These are phyloP conservation scores for Plutella xylostella DNA, from an alignment of 2,888 invertebrate species.

Conservation along the genomic window DNA sequence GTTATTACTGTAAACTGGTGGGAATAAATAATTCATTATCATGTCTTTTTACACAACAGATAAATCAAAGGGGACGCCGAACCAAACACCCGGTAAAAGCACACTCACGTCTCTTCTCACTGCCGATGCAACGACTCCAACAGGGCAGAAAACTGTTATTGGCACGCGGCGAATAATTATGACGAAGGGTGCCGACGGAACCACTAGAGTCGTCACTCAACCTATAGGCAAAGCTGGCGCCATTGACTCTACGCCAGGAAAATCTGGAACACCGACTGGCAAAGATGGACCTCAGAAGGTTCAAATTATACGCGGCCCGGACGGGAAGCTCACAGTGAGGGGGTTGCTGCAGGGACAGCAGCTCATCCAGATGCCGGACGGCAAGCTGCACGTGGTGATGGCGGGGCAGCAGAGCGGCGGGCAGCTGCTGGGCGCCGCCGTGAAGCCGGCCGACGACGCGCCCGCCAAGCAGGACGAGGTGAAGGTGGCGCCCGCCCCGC, in stretches of 20 bases:
- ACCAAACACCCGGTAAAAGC: conserved; percentile 70
- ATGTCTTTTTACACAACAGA: conserved; percentile 61
- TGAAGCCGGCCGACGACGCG: conserved; percentile 27
- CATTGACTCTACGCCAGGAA: conserved; percentile 56
- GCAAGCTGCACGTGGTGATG: conserved; percentile 87
- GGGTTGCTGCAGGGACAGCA: conserved; percentile 94
- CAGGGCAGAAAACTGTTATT: conserved; percentile 74
- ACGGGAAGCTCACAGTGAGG: conserved; percentile 92
- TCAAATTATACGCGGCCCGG: conserved; percentile 90
- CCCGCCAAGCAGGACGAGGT: conserved; percentile 26
- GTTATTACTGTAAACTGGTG: too few relatives aligned
- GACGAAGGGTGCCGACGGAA: conserved; percentile 80
- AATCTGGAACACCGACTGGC: conserved; percentile 37
- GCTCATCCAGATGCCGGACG: conserved; percentile 92
- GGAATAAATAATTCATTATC: too few relatives aligned
- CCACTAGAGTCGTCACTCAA: conserved; percentile 74
- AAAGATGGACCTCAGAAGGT: conserved; percentile 79
- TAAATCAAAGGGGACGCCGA: conserved; percentile 55
- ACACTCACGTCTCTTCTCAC: conserved; percentile 76
- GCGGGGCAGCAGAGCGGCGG: conserved; percentile 70
- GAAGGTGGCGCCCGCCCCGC: conserved; percentile 12
- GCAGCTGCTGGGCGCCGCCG: conserved; percentile 52
- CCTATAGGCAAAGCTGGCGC: conserved; percentile 63
- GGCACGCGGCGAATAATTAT: conserved; percentile 77
- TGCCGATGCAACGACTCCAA: conserved; percentile 50